phyloP scores from a whole-genome alignment of 2,888 invertebrate genomes.

The Abscondita cerata region DNA sequence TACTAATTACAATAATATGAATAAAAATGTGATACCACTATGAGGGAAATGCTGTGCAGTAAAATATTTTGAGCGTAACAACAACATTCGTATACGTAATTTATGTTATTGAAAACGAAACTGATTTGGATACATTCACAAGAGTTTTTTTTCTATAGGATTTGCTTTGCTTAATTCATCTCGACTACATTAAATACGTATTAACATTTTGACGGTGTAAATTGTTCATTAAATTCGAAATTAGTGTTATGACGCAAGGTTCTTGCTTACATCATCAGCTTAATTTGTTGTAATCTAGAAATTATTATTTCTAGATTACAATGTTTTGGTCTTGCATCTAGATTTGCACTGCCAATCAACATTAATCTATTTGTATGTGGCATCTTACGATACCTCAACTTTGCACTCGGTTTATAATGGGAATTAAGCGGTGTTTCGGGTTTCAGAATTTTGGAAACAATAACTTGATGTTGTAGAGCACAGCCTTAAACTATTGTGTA shows the following conservation, averaged over 20 bases:
- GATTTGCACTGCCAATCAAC: conserved; percentile 1
- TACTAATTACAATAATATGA: no score
- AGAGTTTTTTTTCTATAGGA: no score
- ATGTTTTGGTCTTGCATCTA: neutral
- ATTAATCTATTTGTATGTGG: neutral
- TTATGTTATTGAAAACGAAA: no score
- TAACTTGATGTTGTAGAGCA: conserved; percentile 36
- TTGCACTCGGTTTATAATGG: neutral
- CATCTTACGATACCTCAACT: neutral
- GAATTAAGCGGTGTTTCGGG: neutral
- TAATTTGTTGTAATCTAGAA: conserved; percentile 18
- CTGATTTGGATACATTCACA: no score
- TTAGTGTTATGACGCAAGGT: conserved; percentile 16
- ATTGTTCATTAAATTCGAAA: neutral
- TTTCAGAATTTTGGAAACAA: neutral
- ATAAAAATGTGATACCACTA: no score
- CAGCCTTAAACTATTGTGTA: conserved; percentile 41
- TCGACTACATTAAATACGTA: no score
- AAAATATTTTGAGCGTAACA: no score
- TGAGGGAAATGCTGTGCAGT: no score
- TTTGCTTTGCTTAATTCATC: no score
- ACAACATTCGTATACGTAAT: no score
- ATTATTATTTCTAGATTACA: neutral
- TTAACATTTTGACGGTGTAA: neutral
- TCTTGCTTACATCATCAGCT: conserved; percentile 27